A percentile compares a stretch with the other conserved stretches of the same genome.
Conservation (phyloP, 2,888 invertebrate species). For the Clivina fossor region DNA sequence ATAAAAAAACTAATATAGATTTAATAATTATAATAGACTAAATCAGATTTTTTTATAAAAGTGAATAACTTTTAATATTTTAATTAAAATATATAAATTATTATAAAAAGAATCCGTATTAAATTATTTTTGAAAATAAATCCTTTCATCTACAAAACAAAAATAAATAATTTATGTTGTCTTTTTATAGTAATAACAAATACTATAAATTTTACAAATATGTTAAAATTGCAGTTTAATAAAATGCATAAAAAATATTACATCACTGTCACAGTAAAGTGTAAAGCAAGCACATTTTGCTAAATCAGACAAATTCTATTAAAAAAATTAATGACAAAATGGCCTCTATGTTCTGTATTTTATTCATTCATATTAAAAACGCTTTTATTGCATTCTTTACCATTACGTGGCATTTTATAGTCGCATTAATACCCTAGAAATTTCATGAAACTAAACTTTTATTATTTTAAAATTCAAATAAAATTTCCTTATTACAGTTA, state of each 20-base stretch:
- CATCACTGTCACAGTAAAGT: not conserved
- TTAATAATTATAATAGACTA: too few species aligned
- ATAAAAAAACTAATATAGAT: too few species aligned
- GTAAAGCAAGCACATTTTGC: not conserved
- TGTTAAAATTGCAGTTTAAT: slow-evolving; percentile 16
- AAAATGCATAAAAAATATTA: slow-evolving; percentile 12
- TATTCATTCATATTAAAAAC: slow-evolving; percentile 12
- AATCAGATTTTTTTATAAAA: too few species aligned
- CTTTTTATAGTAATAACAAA: too few species aligned
- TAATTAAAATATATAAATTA: not conserved
- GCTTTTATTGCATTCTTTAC: slow-evolving; percentile 2
- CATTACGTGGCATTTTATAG: slow-evolving; percentile 1
- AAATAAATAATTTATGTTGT: not conserved
- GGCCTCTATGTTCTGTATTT: slow-evolving; percentile 9
- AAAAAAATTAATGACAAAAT: slow-evolving; percentile 16
- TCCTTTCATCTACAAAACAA: not conserved
- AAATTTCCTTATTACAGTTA: not conserved
- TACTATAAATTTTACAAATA: too few species aligned
- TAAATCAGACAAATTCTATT: slow-evolving; percentile 14
- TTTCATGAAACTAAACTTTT: not conserved
- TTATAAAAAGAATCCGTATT: not conserved
- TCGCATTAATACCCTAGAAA: not conserved
- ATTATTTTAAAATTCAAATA: not conserved
- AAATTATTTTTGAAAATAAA: slow-evolving; percentile 1
- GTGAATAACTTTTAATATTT: too few species aligned